Evolutionary conservation across 2,888 invertebrate species (phyloP).

Genomic region (Acrobasis suavella): DNA sequence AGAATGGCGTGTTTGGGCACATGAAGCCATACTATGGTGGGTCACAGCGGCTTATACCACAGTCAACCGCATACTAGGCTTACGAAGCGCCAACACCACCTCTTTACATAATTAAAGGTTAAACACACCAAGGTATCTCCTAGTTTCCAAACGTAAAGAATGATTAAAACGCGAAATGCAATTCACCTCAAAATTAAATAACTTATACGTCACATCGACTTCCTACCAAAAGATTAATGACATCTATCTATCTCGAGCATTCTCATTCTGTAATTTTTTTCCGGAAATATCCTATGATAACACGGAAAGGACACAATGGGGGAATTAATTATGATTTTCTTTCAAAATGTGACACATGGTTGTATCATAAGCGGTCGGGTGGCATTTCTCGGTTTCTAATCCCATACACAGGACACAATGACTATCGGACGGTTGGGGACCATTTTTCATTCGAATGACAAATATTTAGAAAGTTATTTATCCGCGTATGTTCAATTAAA

Average conservation of each 20-base stretch:
- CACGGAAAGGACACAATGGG: constrained; percentile 52
- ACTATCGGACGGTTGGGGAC: constrained; percentile 58
- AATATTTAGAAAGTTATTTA: constrained; percentile 81
- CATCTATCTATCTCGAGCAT: constrained; percentile 27
- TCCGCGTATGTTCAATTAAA: constrained; percentile 72
- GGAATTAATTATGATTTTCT: constrained; percentile 62
- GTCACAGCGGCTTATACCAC: constrained; percentile 60
- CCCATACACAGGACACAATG: constrained; percentile 73
- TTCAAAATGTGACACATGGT: constrained; percentile 53
- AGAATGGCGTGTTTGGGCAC: constrained; percentile 50
- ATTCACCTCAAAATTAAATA: constrained; percentile 3
- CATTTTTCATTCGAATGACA: constrained; percentile 79
- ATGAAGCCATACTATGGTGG: constrained; percentile 67
- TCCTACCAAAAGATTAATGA: constrained; percentile 25
- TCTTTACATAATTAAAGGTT: constrained; percentile 56
- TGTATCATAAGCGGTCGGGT: constrained; percentile 62
- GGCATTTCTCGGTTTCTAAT: constrained; percentile 76
- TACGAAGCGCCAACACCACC: constrained; percentile 45
- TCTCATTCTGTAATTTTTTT: constrained; percentile 43
- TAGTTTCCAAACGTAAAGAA: neutral
- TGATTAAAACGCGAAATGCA: neutral
- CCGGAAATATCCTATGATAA: constrained; percentile 56
- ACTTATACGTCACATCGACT: constrained; percentile 13
- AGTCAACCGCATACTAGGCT: constrained; percentile 58
- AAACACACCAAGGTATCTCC: constrained; percentile 34